Conservation (phyloP, 2,888 invertebrate genomes). For the Sarcophaga variegata region DNA sequence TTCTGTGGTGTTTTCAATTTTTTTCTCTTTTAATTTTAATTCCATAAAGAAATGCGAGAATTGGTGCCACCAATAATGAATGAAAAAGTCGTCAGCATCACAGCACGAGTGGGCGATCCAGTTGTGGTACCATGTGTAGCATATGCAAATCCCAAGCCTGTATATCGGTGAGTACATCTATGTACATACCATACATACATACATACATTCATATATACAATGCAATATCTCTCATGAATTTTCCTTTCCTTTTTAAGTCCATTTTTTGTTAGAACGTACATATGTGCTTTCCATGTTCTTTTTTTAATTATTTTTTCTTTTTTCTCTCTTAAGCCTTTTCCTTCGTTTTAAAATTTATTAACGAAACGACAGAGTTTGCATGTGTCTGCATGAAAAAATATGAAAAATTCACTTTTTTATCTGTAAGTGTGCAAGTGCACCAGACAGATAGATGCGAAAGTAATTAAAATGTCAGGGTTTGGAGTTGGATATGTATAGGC, state of each 20-base stretch:
- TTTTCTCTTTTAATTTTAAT: conserved; percentile 20
- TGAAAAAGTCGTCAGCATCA: conserved; percentile 82
- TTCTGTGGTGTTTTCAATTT: neutral
- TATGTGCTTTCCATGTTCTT: neutral
- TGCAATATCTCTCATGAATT: conserved; percentile 25
- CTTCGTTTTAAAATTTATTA: conserved; percentile 43
- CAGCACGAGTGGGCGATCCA: conserved; percentile 83
- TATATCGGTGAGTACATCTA: conserved; percentile 82
- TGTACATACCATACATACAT: neutral
- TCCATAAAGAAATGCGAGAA: conserved; percentile 82
- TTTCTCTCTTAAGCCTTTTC: conserved; percentile 43
- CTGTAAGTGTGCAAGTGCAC: conserved; percentile 12
- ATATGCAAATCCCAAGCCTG: conserved; percentile 84
- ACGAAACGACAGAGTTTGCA: conserved; percentile 43
- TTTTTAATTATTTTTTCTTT: conserved; percentile 32
- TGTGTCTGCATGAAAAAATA: conserved; percentile 35
- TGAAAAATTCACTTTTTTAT: conserved; percentile 16
- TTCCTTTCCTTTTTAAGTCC: neutral
- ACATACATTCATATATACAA: neutral
- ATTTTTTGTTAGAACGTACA: conserved; percentile 2
- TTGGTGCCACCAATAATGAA: conserved; percentile 84
- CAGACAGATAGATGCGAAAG: conserved; percentile 34
- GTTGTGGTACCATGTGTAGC: conserved; percentile 85
- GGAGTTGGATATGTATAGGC: neutral
- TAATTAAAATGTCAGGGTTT: conserved; percentile 43